Evolutionary conservation across 1,140 invertebrate genomes (phyloP).

Genomic region (Campoletis sonorensis): DNA sequence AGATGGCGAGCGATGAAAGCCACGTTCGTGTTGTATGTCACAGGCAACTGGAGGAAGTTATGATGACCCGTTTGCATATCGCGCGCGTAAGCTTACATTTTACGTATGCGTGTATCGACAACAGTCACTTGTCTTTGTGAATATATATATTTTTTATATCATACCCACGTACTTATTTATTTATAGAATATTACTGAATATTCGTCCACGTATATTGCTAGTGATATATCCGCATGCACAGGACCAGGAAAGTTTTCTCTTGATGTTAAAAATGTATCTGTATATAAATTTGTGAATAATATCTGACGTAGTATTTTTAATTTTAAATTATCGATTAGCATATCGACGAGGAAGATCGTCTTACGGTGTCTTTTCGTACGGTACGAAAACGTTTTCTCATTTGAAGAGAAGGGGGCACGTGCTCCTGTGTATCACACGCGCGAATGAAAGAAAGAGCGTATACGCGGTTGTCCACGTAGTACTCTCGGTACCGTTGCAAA

Average conservation of each 20-base stretch:
- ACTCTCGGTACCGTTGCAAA: conserved; percentile 63
- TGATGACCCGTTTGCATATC: neutral
- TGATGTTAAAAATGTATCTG: neutral
- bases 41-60: neutral
- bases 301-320: conserved; percentile 37
- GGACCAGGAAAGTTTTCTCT: conserved; percentile 44
- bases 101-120: neutral
- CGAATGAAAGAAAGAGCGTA: neutral
- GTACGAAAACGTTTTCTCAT: neutral
- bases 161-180: neutral
- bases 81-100: neutral
- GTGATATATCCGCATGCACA: conserved; percentile 13
- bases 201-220: neutral
- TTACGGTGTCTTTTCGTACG: neutral
- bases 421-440: neutral
- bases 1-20: neutral
- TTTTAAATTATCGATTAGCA: conserved; percentile 50
- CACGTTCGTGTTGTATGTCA: neutral
- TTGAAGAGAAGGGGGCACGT: conserved; percentile 26
- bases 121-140: neutral
- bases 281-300: neutral
- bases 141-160: neutral
- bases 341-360: conserved; percentile 42
- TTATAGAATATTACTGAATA: neutral
- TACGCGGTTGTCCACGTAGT: conserved; percentile 43